Evolutionary conservation across 1,140 invertebrate species (phyloP).

Genomic region (Microplitis mediator): DNA sequence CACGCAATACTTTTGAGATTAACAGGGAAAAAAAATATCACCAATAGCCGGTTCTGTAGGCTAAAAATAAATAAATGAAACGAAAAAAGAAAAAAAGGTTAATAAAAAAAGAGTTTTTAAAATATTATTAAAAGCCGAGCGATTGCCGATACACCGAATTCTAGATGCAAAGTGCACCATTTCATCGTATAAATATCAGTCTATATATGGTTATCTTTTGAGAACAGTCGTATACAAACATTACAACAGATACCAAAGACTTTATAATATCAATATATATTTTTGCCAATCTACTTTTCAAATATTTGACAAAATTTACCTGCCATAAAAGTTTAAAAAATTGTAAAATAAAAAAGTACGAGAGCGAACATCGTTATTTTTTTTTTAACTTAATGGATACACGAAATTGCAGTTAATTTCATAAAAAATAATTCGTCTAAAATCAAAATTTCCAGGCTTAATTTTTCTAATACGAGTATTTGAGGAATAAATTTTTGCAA

Average conservation of each 20-base stretch:
- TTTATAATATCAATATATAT: background rate
- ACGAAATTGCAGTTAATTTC: too few relatives aligned
- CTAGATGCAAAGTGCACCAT: background rate
- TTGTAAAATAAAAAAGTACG: too few relatives aligned
- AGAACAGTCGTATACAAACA: background rate
- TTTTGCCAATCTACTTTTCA: too few relatives aligned
- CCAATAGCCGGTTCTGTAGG: slow-evolving; percentile 2
- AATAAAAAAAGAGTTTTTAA: background rate
- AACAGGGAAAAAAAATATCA: slow-evolving; percentile 42
- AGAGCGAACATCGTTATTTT: too few relatives aligned
- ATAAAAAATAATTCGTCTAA: too few relatives aligned
- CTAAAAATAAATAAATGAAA: background rate
- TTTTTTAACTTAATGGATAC: too few relatives aligned
- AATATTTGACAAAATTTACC: too few relatives aligned
- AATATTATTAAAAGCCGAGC: slow-evolving; percentile 14
- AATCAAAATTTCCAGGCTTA: too few relatives aligned
- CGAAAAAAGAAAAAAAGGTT: background rate
- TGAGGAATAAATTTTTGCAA: too few relatives aligned
- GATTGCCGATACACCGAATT: slow-evolving; percentile 20
- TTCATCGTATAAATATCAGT: background rate
- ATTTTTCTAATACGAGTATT: too few relatives aligned
- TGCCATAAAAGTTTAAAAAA: too few relatives aligned
- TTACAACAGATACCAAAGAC: background rate
- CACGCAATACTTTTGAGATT: slow-evolving; percentile 50
- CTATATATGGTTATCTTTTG: background rate